These are phyloP conservation scores for Patella ulyssiponensis DNA, from an alignment of 2,888 invertebrate genomes.

Conservation along the genomic window DNA sequence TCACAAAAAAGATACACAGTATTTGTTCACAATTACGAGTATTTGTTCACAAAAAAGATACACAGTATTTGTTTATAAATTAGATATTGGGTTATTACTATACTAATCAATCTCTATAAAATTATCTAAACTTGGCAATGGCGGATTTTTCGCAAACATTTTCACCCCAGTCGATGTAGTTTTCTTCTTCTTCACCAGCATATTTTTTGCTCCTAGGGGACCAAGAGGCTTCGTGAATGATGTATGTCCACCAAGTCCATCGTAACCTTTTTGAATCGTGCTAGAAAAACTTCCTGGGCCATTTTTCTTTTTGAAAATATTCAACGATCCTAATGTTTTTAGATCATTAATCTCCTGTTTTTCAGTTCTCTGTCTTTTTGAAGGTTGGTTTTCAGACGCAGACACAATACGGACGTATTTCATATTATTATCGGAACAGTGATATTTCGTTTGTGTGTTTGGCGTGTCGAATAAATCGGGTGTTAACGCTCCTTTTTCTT, in stretches of 20 bases:
- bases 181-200: not conserved
- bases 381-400: conserved; percentile 43
- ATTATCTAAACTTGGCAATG: not conserved
- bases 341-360: conserved; percentile 31
- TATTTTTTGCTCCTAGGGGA: not conserved
- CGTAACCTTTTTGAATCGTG: conserved; percentile 55
- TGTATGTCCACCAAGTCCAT: conserved; percentile 63
- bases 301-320: conserved; percentile 57
- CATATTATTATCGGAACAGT: conserved; percentile 46
- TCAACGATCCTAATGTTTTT: conserved; percentile 41
- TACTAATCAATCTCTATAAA: not conserved
- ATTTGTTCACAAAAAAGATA: no score
- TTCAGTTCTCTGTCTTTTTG: conserved; percentile 40
- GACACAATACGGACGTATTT: conserved; percentile 54
- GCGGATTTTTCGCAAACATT: not conserved
- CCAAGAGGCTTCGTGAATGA: conserved; percentile 50
- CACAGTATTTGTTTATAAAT: no score
- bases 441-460: conserved; percentile 26
- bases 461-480: conserved; percentile 40
- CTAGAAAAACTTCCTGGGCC: conserved; percentile 39
- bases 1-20: no score
- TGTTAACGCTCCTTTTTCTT: not conserved
- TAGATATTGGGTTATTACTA: no score
- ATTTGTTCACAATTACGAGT: no score
- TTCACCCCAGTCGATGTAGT: not conserved